These are phyloP conservation scores for Oxyteleia sp. DNA, from an alignment of 2,888 invertebrate genomes.

Conservation along the genomic window DNA sequence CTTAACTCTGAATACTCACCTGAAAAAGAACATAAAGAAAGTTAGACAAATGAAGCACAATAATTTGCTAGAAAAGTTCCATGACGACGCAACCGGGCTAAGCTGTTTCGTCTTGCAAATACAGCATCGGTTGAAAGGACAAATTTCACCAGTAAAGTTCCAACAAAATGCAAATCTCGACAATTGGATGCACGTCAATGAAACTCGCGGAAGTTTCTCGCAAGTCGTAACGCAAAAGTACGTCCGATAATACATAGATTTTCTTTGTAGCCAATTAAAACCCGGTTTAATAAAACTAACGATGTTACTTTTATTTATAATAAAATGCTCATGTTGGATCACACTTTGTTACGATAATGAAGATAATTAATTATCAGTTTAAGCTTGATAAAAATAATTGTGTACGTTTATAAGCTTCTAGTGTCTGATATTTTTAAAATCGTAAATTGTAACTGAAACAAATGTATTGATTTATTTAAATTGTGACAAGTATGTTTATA, in stretches of 20 bases:
- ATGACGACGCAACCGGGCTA: slow-evolving; percentile 50
- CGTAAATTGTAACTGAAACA: too few species aligned
- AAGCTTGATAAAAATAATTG: not conserved
- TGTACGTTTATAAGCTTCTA: too few species aligned
- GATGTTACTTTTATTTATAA: slow-evolving; percentile 21
- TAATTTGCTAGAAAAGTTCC: slow-evolving; percentile 66
- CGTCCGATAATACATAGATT: slow-evolving; percentile 35
- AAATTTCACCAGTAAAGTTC: slow-evolving; percentile 58
- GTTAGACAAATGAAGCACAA: slow-evolving; percentile 71
- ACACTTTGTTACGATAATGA: not conserved
- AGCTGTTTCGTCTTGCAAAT: slow-evolving; percentile 67
- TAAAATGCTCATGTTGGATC: not conserved
- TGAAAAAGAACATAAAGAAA: slow-evolving; percentile 72
- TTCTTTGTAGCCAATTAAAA: slow-evolving; percentile 53
- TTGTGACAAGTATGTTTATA: too few species aligned
- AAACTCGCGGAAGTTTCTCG: slow-evolving; percentile 51
- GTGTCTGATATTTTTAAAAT: too few species aligned
- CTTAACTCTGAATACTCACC: slow-evolving; percentile 67
- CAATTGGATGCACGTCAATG: slow-evolving; percentile 69
- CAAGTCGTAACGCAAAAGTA: slow-evolving; percentile 49
- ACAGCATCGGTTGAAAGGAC: slow-evolving; percentile 60
- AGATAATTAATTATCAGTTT: not conserved
- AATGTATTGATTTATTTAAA: too few species aligned
- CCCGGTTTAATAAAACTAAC: slow-evolving; percentile 26
- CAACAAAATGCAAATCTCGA: slow-evolving; percentile 66